Evolutionary conservation across 2,797 vertebrate species (phyloP), one percentile per base, ranked within the genome.

Genomic region (Oreochromis mossambicus): DNA sequence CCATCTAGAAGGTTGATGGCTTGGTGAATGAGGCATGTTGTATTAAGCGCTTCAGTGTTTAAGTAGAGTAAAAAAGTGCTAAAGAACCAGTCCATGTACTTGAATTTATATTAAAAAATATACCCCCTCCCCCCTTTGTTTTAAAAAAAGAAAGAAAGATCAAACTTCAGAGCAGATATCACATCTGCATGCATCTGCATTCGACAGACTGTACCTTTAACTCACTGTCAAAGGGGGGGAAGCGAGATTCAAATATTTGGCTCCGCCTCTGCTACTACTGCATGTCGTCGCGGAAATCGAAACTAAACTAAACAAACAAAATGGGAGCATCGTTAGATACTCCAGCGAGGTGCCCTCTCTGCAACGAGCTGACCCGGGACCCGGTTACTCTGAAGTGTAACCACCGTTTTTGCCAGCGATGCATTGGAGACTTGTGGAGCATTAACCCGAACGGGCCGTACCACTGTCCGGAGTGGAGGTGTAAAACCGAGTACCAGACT

Each of bases 401-500:
- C 3, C 96, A 97, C 88, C 56, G 83, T 1, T 97, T 96, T 88
- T 97, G 97, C 76, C 89, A 77, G 7, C 82, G 90, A 2, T 97
- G 97, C 8, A 94, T 97, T 34, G 93, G 91, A 4, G 97, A 97
- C 81, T 54, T 97, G 26, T 97, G 96, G 96, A 97, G 95, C 50
- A 6, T 82, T 0, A 38, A 76, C 1, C 89, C 89, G 1, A 26
- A 43, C 19, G 97, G 96, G 51, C 96, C 96, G 3, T 96, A 92
- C 91, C 87, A 86, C 15, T 97, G 97, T 56, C 97, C 96, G 2
- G 85, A 96, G 82, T 96, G 86, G 84, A 90, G 68, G 84, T 96
- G 97, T 24, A 87, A 83, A 2, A 92, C 95, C 0, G 94, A 94
- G 15, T 96, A 97, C 91, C 84, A 87, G 58, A 93, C 89, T 1